Evolutionary conservation across 2,888 invertebrate species (phyloP), one percentile per base, ranked within the genome.

Genomic region (Cylloceria caligata): DNA sequence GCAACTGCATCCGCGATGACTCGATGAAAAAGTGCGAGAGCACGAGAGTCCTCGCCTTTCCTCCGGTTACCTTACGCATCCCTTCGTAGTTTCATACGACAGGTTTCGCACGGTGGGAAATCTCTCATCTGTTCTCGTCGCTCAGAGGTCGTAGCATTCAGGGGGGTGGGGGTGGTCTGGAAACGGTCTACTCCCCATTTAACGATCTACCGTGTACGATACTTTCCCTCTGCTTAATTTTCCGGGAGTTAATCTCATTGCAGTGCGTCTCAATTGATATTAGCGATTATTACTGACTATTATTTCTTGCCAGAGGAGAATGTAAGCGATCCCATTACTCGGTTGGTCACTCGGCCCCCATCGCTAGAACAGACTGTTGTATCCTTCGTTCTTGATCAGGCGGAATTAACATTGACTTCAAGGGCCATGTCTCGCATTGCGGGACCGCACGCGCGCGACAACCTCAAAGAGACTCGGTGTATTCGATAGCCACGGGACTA

Each of bases 361-460:
- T 65, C 55, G n/a, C 34, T 39, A 72, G 16, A 16, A 60, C 47
- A 57, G 24, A 30, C 62, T 16, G 45, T 55, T 73, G 24, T 27
- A 30, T 5, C 34, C 24, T 57, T 45, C 55, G 27, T 65, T 74
- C 47, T n/a, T 60, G 76, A 72, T 73, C 62, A 45, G 62, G 64
- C 62, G 21, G 83, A 83, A 83, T 83, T 83, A 83, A 83, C 83
- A 68, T 79, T 39, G 72, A 71, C 67, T 36, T 39, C 65, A 62
- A 42, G 55, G 72, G 72, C 80, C 83, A 47, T 19, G 60, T 72
- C 67, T 65, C 79, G 57, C 60, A 55, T 72, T 30, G 74, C 45
- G 16, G 57, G 79, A 75, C 82, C 79, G 75, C 82, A 82, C 82
- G 82, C 79, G 75, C 55, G 62, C 81, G 75, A 79, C 75, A 76